A percentile compares a stretch with the other conserved stretches of the same genome.
phyloP scores from a whole-genome alignment of 2,797 vertebrate species.

The Pangasius krempfi region DNA sequence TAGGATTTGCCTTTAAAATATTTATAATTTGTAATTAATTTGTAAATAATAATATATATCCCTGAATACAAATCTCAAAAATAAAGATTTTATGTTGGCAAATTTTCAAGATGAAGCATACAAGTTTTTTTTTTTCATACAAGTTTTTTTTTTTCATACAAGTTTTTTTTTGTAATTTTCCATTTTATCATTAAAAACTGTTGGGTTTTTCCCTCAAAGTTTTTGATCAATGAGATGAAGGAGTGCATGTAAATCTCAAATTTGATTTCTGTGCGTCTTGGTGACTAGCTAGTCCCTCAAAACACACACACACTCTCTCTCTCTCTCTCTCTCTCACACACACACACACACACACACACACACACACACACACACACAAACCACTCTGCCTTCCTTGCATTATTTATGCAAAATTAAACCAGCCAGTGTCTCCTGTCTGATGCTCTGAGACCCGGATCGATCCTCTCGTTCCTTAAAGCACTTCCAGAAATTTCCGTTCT shows the following conservation, averaged over 20 bases:
- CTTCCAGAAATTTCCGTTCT: constrained; percentile 71
- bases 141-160: too few species aligned
- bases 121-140: too few species aligned
- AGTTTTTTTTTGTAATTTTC: not conserved
- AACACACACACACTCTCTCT: not conserved
- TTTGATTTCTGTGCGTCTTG: not conserved
- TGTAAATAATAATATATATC: too few species aligned
- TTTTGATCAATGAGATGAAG: not conserved
- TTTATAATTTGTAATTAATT: too few species aligned
- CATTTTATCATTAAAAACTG: not conserved
- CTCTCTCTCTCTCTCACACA: constrained; percentile 3
- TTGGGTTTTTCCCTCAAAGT: not conserved
- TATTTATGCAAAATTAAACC: constrained; percentile 80
- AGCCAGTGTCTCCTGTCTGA: constrained; percentile 70
- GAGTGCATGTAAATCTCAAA: not conserved
- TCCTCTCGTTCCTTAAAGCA: constrained; percentile 70
- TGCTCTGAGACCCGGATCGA: constrained; percentile 72
- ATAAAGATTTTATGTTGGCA: too few species aligned
- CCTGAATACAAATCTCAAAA: not conserved
- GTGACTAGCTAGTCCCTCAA: not conserved
- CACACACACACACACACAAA: constrained; percentile 36
- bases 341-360: constrained; percentile 28
- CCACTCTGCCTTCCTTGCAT: constrained; percentile 61
- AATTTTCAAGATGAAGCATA: too few species aligned
- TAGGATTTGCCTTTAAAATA: too few species aligned